Base-by-base conservation (phyloP, 2,113 vertebrate species). In the Melanerpes formicivorus region DNA sequence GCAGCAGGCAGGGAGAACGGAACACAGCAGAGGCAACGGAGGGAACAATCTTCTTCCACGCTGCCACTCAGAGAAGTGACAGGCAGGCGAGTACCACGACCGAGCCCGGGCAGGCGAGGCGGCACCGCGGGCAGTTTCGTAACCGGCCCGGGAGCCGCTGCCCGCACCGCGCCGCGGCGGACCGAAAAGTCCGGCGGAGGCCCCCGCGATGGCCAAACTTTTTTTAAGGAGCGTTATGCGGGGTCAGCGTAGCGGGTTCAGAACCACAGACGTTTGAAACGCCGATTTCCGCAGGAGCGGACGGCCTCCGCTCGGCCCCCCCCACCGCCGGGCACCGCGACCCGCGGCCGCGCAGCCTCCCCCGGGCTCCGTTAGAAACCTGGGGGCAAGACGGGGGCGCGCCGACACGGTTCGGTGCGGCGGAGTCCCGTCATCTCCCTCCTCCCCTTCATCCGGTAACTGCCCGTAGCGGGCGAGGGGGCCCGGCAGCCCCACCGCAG, bases 401-500 rank as follows among this genome's bases (percentile, higher is more conserved):
- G 40, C 52, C 18, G 22, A 4, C 16, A 23, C 42, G 2, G 13
- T 6, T 11, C 10, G 5, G 3, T 1, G 52, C 2, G 48, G 1
- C 6, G 44, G 16, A 13, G 19, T 18, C 63, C 44, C 52, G 17
- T 54, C 44, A 11, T 11, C 48, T 22, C 48, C 3, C 48, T 50
- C 17, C 9, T 6, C 22, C 21, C 6, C 66, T 10, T 6, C 4
- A 30, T 15, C 7, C 32, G 5, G n/a, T 18, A 66, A 60, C 67
- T 55, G 37, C 50, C 63, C 79, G 9, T 0, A 13, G 21, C 14
- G 12, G 4, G 10, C 6, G 3, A 11, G 29, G 40, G 15, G 44
- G 7, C 71, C 66, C 65, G 9, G 32, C 55, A 14, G 40, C 14
- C 62, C 63, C 52, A 2, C 18, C 69, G 67, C 34, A 44, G 71